phyloP scores from a whole-genome alignment of 64 coral and sea anemone genomes.

The Actinia tenebrosa region DNA sequence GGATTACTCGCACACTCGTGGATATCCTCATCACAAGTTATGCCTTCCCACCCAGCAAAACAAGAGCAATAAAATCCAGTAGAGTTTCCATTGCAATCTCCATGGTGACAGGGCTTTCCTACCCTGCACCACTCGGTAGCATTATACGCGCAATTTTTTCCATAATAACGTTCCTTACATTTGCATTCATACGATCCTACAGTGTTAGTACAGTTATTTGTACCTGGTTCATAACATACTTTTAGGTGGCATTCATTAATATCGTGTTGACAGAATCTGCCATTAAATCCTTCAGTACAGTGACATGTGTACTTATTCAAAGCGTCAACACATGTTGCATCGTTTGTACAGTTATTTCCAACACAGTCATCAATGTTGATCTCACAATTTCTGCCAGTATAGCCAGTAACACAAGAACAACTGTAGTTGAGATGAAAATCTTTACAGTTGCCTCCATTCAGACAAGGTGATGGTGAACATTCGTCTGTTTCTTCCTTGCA shows the following conservation, averaged over 20 bases:
- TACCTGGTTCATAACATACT: neutral
- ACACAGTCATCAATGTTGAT: conserved; percentile 71
- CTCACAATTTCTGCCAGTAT: conserved; percentile 53
- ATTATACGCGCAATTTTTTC: conserved; percentile 47
- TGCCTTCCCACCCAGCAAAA: conserved; percentile 44
- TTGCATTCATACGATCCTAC: conserved; percentile 43
- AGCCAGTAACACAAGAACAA: conserved; percentile 67
- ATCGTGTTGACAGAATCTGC: conserved; percentile 59
- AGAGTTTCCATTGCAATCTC: conserved; percentile 53
- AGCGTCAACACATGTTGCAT: conserved; percentile 54
- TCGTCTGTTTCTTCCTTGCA: conserved; percentile 67
- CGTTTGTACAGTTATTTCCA: conserved; percentile 54
- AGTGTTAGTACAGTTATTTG: conserved; percentile 1
- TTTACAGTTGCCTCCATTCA: conserved; percentile 72
- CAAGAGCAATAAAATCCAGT: conserved; percentile 66
- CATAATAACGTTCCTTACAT: conserved; percentile 58
- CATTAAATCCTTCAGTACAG: conserved; percentile 63
- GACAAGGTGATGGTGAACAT: conserved; percentile 57
- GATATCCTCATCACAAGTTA: conserved; percentile 56
- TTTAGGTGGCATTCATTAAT: conserved; percentile 53
- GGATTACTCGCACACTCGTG: conserved; percentile 42
- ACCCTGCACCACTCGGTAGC: conserved; percentile 38
- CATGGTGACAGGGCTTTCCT: conserved; percentile 43
- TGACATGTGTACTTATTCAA: conserved; percentile 60
- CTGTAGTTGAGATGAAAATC: conserved; percentile 74